Base-by-base conservation (phyloP, 2,113 vertebrate species). In the Pholis gunnellus region DNA sequence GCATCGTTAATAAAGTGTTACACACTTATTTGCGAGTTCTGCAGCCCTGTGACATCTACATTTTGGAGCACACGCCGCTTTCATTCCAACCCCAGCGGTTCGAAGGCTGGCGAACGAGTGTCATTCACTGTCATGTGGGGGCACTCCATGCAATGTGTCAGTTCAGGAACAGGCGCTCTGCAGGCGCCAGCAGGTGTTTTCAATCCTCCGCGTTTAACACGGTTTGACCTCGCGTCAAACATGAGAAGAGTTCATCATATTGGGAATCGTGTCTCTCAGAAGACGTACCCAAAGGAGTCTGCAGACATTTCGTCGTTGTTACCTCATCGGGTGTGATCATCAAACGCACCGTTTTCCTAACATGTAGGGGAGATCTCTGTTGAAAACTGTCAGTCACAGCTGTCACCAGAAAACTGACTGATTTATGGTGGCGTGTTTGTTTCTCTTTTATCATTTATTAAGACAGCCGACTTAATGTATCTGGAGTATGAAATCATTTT, bases 301-400 rank as follows among this genome's bases (percentile, higher is more conserved):
- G 66, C 66, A 87, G 78, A 88, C 86, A 61, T 78, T 76, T 71
- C 64, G 60, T 22, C 42, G 44, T 34, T 61, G 72, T 75, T 68
- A 70, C 81, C 68, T 85, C 40, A 74, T 79, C 67, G 31, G 13
- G 27, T 77, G 4, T 64, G 60, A 78, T 85, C 82, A 89, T 92
- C 91, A 91, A 88, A 88, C 65, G 13, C 52, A 59, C 52, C 46
- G 52, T 52, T 57, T 54, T 57, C 29, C n/a, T 60, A 72, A 81
- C 73, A 65, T 72, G 82, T 68, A 4, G 29, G 44, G 70, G 72
- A 44, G 78, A 71, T 42, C 42, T 44, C 71, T 56, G 75, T 65
- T 29, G 71, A 77, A 78, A 77, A 72, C 64, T 86, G 93, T 92
- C 91, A 91, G 61, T 94, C 89, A 91, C 59, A 76, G 72, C 83